phyloP scores from a whole-genome alignment of 2,113 vertebrate genomes.

The Myrmecophaga tridactyla region DNA sequence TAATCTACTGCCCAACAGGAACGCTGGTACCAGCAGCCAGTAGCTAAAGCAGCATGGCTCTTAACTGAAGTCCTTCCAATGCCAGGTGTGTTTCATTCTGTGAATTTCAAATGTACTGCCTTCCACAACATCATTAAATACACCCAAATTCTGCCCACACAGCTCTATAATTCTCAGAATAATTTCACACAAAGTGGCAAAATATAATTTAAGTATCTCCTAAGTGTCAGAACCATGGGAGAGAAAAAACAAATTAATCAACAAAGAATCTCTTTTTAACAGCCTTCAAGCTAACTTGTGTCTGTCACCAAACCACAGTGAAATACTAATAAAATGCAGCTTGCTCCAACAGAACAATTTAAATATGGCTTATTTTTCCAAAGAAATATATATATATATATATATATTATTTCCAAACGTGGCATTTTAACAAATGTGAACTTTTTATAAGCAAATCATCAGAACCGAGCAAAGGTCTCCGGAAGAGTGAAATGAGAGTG shows the following conservation, averaged over 20 bases:
- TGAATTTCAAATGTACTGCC: neutral
- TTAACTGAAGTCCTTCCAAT: neutral
- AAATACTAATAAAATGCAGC: constrained; percentile 49
- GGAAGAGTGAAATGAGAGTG: neutral
- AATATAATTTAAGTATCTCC: constrained; percentile 49
- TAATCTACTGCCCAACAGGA: neutral
- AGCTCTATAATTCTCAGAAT: neutral
- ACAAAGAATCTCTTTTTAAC: constrained; percentile 59
- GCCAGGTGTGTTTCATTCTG: neutral
- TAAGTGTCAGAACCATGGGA: constrained; percentile 49
- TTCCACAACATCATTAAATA: neutral
- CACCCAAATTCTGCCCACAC: constrained; percentile 9
- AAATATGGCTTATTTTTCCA: constrained; percentile 73
- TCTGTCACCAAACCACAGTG: constrained; percentile 37
- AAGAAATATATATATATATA: constrained; percentile 35
- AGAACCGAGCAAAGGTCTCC: neutral
- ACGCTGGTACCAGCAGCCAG: neutral
- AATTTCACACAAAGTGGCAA: constrained; percentile 34
- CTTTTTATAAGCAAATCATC: constrained; percentile 51
- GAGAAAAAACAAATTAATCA: constrained; percentile 70
- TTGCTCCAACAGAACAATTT: constrained; percentile 34
- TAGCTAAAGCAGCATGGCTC: neutral
- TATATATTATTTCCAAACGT: constrained; percentile 60
- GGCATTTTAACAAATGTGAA: constrained; percentile 57
- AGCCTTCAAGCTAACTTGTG: constrained; percentile 63